Base-by-base conservation (phyloP, 2,797 vertebrate genomes). In the Ctenopoma kingsleyae region DNA sequence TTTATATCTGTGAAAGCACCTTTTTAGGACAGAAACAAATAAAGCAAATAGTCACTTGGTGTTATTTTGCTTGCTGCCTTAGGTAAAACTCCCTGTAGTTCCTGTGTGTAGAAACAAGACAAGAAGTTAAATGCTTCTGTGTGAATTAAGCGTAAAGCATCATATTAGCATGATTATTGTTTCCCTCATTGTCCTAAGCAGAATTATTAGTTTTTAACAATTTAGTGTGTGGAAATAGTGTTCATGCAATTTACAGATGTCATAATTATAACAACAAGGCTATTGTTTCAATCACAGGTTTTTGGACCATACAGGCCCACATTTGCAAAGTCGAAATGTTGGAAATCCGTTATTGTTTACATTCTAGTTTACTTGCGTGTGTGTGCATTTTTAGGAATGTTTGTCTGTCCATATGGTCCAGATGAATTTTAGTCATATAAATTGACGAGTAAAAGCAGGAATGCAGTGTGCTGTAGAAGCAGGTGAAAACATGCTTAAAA, bases 1-100 rank as follows among this genome's bases (percentile, higher is more conserved):
- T 62, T 78, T 51, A 81, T 82, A 68, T 80, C 73, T 67, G 56
- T 71, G 40, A 78, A 83, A 56, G 52, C 63, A 75, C 51, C 66
- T 84, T 78, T 73, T 81, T 53, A 63, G 60, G 67, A 56, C 56
- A 23, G 22, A 20, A 54, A 65, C 46, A 78, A 74, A 68, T 44
- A 66, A 58, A 71, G 25, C 4, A 13, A 72, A 74, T 57, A 78
- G 35, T 70, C 50, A 46, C 11, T 22, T 27, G 48, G 49, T 71
- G 68, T 78, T 84, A 76, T 82, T 87, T 81, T 68, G 52, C 68
- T 71, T 64, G 38, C 60, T 66, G 64, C 36, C 51, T 74, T 71
- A 67, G 65, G 76, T 47, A 78, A 71, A 83, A 65, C 30, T 72
- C 48, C 23, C 36, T 50, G 38, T 52, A 38, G 55, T 68, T 52